Percentiles rank a stretch among this genome's conserved stretches.
Evolutionary conservation across 2,113 vertebrate species (phyloP).

Genomic region (Corynorhinus townsendii): DNA sequence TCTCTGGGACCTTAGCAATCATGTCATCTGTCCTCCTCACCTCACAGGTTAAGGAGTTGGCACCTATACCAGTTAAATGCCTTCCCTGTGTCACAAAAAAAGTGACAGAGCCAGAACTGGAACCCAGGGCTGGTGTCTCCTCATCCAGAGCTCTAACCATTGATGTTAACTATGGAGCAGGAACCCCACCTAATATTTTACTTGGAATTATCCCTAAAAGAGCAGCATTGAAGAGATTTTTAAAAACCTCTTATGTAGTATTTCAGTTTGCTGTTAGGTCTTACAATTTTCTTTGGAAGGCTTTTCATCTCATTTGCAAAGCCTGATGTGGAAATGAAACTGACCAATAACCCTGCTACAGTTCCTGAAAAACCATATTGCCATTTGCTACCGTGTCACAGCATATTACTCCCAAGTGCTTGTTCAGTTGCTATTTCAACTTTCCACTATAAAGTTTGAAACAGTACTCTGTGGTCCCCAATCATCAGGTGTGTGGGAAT

Average conservation of each 20-base stretch:
- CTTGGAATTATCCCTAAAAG: neutral
- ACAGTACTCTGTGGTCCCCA: neutral
- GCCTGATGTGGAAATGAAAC: neutral
- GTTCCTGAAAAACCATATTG: neutral
- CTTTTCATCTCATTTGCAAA: neutral
- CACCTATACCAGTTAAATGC: neutral
- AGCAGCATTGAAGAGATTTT: neutral
- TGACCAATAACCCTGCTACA: neutral
- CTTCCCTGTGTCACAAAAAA: neutral
- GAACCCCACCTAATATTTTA: neutral
- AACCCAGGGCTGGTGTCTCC: neutral
- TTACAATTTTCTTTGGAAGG: neutral
- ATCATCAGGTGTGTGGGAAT: constrained; percentile 30
- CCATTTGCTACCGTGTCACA: neutral
- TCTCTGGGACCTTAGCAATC: neutral
- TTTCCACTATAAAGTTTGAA: constrained; percentile 44
- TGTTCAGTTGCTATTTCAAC: constrained; percentile 4
- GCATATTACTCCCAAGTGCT: neutral
- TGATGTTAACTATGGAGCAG: neutral
- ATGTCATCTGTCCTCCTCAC: neutral
- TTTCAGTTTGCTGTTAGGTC: neutral
- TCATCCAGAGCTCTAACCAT: neutral
- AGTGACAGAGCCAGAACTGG: neutral
- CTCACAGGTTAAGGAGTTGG: neutral
- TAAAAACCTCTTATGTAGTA: neutral